Conservation (phyloP, 2,113 vertebrate species). For the Cyphomyrus plagiostoma region DNA sequence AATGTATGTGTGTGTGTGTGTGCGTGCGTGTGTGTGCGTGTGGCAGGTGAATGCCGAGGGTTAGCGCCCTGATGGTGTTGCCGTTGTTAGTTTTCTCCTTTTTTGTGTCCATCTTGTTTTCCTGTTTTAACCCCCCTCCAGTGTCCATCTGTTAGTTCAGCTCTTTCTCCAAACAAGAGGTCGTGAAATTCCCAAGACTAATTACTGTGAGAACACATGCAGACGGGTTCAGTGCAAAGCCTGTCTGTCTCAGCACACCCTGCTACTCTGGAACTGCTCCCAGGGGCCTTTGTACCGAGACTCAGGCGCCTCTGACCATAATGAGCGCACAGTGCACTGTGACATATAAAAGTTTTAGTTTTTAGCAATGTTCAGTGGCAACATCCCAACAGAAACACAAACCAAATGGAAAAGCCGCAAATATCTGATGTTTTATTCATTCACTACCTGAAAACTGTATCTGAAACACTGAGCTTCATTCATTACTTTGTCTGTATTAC, state of each 20-base stretch:
- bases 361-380: neutral
- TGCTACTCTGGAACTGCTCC: neutral
- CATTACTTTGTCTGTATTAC: neutral
- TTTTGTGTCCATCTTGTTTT: conserved; percentile 5
- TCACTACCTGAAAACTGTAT: neutral
- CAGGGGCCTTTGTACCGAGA: neutral
- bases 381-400: neutral
- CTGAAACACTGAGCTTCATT: neutral
- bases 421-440: neutral
- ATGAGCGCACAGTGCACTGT: neutral
- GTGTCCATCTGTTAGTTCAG: conserved; percentile 25
- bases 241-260: conserved; percentile 9
- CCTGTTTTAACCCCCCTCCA: conserved; percentile 13
- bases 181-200: conserved; percentile 24
- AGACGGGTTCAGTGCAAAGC: conserved; percentile 11
- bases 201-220: conserved; percentile 23
- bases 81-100: conserved; percentile 4
- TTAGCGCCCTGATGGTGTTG: neutral
- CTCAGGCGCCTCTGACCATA: neutral
- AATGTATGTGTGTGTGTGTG: neutral
- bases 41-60: neutral
- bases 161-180: conserved; percentile 21
- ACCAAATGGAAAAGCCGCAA: neutral
- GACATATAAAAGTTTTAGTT: neutral
- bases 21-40: neutral